Evolutionary conservation across 2,113 vertebrate genomes (phyloP).

Genomic region (Chunga burmeisteri): DNA sequence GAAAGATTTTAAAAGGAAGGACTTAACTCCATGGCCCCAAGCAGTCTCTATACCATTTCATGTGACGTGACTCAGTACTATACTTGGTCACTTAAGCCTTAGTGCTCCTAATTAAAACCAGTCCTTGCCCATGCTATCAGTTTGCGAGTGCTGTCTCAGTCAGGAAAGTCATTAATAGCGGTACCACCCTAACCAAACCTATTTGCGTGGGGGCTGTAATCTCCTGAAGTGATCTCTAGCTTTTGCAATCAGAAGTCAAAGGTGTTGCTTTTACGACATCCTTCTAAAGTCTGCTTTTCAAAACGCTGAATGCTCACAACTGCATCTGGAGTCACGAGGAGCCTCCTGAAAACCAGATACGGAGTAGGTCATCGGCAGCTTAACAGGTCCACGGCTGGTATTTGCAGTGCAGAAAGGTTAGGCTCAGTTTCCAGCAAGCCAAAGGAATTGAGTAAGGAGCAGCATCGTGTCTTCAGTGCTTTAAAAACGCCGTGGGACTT

Average conservation of each 20-base stretch:
- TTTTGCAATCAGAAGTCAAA: neutral
- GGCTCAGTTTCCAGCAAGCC: neutral
- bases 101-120: neutral
- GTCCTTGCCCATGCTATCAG: neutral
- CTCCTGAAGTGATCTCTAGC: neutral
- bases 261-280: neutral
- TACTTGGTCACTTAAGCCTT: neutral
- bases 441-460: neutral
- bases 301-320: accelerated
- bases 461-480: neutral
- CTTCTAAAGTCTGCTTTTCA: neutral
- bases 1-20: neutral
- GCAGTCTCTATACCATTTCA: neutral
- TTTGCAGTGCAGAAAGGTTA: neutral
- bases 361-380: accelerated
- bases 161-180: neutral
- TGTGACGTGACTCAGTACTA: neutral
- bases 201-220: neutral
- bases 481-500: neutral
- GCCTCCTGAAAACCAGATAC: neutral
- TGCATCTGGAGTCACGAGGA: neutral
- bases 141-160: neutral
- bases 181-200: neutral
- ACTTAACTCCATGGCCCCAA: neutral
- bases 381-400: neutral